Evolutionary conservation across 2,113 vertebrate species (phyloP).

Genomic region (Trematomus loennbergii): DNA sequence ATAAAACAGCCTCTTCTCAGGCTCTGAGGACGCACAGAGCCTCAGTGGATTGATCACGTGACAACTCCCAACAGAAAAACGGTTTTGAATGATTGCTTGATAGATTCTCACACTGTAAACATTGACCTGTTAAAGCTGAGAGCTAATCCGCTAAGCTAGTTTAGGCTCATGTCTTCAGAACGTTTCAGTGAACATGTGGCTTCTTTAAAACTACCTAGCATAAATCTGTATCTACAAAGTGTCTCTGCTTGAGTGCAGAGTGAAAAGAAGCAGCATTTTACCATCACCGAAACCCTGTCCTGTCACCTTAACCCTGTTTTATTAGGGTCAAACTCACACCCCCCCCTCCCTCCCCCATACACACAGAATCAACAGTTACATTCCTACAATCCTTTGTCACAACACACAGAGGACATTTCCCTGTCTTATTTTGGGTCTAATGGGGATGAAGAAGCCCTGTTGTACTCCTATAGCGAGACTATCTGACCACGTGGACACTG

Average conservation of each 20-base stretch:
- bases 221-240: conserved; percentile 51
- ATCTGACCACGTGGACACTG: conserved; percentile 26
- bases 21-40: conserved; percentile 41
- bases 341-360: conserved; percentile 19
- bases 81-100: conserved; percentile 56
- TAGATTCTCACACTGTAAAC: conserved; percentile 80
- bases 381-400: conserved; percentile 68
- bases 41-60: conserved; percentile 27
- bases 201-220: conserved; percentile 44
- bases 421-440: conserved; percentile 40
- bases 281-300: conserved; percentile 49
- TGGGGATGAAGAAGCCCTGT: conserved; percentile 55
- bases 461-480: conserved; percentile 26
- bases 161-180: conserved; percentile 51
- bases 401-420: conserved; percentile 60
- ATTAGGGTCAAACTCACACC: conserved; percentile 18
- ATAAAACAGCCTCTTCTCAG: conserved; percentile 24
- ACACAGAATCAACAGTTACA: conserved; percentile 59
- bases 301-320: conserved; percentile 52
- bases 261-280: conserved; percentile 79
- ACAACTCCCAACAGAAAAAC: conserved; percentile 37
- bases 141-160: conserved; percentile 49
- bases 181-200: conserved; percentile 32
- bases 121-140: conserved; percentile 77
- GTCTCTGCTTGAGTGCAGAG: conserved; percentile 54